Evolutionary conservation across 2,888 invertebrate genomes (phyloP).

Genomic region (Bellardia bayeri): DNA sequence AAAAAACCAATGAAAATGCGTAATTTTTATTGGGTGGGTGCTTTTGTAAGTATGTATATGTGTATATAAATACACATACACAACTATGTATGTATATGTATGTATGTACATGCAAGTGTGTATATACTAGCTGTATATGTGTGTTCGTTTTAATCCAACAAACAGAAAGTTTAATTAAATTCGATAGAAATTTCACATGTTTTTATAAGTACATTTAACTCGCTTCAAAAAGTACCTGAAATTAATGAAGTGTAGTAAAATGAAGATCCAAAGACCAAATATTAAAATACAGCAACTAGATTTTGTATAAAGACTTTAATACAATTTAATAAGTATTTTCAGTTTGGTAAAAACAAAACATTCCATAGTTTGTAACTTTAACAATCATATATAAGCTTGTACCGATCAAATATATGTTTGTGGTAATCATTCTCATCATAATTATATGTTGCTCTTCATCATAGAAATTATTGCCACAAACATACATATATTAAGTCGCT

Average conservation of each 20-base stretch:
- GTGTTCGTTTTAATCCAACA: slow-evolving; percentile 10
- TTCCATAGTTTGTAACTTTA: too few species aligned
- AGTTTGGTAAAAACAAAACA: too few species aligned
- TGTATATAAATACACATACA: background rate
- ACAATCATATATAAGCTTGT: too few species aligned
- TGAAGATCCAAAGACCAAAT: background rate
- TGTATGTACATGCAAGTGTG: too few species aligned
- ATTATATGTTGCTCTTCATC: too few species aligned
- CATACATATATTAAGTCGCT: too few species aligned
- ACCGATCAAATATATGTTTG: too few species aligned
- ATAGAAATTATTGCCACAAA: too few species aligned
- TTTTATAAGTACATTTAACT: slow-evolving; percentile 6
- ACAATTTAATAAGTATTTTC: too few species aligned
- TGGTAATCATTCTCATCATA: too few species aligned
- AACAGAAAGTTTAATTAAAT: slow-evolving; percentile 54
- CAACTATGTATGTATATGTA: too few species aligned
- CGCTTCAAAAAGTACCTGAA: slow-evolving; percentile 48
- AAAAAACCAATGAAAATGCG: slow-evolving; percentile 53
- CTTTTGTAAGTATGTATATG: background rate
- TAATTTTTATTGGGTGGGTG: slow-evolving; percentile 6
- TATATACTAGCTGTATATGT: background rate
- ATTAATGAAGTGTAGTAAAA: slow-evolving; percentile 61
- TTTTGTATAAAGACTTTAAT: too few species aligned
- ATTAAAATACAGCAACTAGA: background rate
- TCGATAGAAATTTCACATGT: background rate